Conservation (phyloP, 2,797 vertebrate species). For the Acropternis orthonyx region DNA sequence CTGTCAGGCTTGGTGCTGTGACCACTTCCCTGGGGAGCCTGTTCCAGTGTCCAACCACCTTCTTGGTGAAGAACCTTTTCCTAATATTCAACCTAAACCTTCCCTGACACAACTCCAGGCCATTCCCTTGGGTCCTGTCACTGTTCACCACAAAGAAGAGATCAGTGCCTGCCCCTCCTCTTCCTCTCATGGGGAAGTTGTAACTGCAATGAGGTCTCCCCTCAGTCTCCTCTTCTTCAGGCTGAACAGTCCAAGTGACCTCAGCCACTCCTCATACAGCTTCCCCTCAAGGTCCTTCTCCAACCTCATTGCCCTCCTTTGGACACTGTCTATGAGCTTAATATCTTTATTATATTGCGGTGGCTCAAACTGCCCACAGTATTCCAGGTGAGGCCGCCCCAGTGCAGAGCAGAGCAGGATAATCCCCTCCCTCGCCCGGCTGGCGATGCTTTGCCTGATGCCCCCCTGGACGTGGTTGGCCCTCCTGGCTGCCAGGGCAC, state of each 20-base stretch:
- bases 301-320: background rate
- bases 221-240: background rate
- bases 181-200: background rate
- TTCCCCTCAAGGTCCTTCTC: background rate
- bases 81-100: background rate
- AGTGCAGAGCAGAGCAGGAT: fast-evolving
- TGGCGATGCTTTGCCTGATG: fast-evolving
- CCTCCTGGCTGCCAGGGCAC: background rate
- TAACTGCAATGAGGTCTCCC: background rate
- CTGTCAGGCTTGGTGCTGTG: background rate
- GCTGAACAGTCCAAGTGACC: background rate
- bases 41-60: background rate
- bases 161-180: background rate
- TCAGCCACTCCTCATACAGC: fast-evolving
- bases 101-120: background rate
- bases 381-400: fast-evolving
- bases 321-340: background rate
- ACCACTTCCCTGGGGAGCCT: no score
- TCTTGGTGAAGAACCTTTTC: background rate
- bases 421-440: fast-evolving
- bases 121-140: background rate
- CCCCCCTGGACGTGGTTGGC: fast-evolving
- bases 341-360: background rate
- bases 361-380: fast-evolving
- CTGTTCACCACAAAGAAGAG: background rate